phyloP scores from a whole-genome alignment of 2,113 vertebrate genomes.

The Polypterus senegalus region DNA sequence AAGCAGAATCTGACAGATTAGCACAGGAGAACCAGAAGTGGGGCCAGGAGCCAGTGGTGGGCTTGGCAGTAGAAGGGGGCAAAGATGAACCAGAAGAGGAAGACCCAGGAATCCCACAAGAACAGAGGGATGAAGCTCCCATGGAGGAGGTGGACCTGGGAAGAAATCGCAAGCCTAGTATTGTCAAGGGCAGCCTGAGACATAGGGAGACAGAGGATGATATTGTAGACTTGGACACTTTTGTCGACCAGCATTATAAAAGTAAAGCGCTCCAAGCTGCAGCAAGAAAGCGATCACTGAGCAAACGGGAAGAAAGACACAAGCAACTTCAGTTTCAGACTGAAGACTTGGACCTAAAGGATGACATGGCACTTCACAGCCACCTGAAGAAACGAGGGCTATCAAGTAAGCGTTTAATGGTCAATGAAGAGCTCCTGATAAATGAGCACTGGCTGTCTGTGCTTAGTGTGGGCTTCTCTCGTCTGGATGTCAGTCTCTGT shows the following conservation, averaged over 20 bases:
- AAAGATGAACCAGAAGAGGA: conserved; percentile 11
- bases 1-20: not conserved
- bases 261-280: conserved; percentile 44
- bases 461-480: conserved; percentile 68
- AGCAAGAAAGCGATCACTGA: conserved; percentile 19
- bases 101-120: conserved; percentile 14
- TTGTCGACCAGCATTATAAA: conserved; percentile 59
- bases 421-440: conserved; percentile 8
- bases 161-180: conserved; percentile 30
- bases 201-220: conserved; percentile 34
- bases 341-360: conserved; percentile 11
- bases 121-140: not conserved
- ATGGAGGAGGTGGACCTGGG: conserved; percentile 1
- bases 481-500: conserved; percentile 74
- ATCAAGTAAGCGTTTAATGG: conserved; percentile 23
- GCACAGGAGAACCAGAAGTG: conserved; percentile 8
- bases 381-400: conserved; percentile 34
- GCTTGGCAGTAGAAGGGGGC: conserved; percentile 20
- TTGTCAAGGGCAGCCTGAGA: conserved; percentile 35
- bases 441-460: conserved; percentile 55
- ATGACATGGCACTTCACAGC: conserved; percentile 19
- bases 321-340: conserved; percentile 27
- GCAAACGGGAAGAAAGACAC: conserved; percentile 25
- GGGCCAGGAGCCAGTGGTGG: conserved; percentile 5
- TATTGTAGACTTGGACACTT: conserved; percentile 72